These are phyloP conservation scores for Aspiorhynchus laticeps DNA, from an alignment of 2,113 vertebrate genomes.

Conservation along the genomic window DNA sequence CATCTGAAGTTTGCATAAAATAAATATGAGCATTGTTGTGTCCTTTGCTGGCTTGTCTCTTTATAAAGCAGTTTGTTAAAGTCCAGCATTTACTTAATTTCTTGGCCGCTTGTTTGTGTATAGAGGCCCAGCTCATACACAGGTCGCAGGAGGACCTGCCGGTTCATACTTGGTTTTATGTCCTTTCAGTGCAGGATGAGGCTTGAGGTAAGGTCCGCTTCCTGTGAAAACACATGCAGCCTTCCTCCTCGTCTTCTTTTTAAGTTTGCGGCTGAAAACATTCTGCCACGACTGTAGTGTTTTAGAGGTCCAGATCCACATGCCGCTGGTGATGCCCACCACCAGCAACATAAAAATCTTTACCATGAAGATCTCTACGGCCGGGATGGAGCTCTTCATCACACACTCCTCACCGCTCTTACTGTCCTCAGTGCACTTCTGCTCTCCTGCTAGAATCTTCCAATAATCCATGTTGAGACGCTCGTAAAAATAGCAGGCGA, in stretches of 20 bases:
- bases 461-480: constrained; percentile 94
- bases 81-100: constrained; percentile 12
- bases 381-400: constrained; percentile 89
- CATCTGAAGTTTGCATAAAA: constrained; percentile 71
- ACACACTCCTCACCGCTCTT: constrained; percentile 80
- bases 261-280: constrained; percentile 87
- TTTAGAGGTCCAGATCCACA: constrained; percentile 99
- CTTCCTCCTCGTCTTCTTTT: constrained; percentile 87
- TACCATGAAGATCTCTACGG: constrained; percentile 96
- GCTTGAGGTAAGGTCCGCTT: constrained; percentile 87
- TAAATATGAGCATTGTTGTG: constrained; percentile 64
- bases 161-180: constrained; percentile 87
- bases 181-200: constrained; percentile 86
- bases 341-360: constrained; percentile 96
- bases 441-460: constrained; percentile 82
- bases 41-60: constrained; percentile 51
- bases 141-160: constrained; percentile 83
- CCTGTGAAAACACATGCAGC: constrained; percentile 86
- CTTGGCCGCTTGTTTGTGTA: constrained; percentile 51
- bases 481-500: constrained; percentile 97
- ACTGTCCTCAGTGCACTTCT: constrained; percentile 79
- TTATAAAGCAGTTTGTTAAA: constrained; percentile 10
- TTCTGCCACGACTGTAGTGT: constrained; percentile 97
- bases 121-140: constrained; percentile 78
- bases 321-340: constrained; percentile 95